phyloP scores from a whole-genome alignment of 2,888 invertebrate genomes.

The Ennomos fuscantarius region DNA sequence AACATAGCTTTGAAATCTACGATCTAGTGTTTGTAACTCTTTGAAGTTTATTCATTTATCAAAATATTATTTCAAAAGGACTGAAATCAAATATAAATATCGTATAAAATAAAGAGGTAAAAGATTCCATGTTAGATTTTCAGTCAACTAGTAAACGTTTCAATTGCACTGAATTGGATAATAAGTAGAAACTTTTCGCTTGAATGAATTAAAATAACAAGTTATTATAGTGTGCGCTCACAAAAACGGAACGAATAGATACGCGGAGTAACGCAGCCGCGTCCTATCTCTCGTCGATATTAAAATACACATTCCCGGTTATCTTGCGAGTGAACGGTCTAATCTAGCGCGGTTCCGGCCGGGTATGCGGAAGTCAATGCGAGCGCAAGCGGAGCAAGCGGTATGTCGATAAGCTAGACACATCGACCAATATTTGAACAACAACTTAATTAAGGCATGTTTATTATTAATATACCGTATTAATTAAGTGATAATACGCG shows the following conservation, averaged over 20 bases:
- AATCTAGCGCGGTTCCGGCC: conserved; percentile 38
- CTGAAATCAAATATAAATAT: too few relatives aligned
- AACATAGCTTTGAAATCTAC: background rate
- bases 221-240: background rate
- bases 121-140: too few relatives aligned
- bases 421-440: conserved; percentile 27
- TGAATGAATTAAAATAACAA: conserved; percentile 3
- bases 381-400: conserved; percentile 25
- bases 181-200: background rate
- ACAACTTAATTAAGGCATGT: conserved; percentile 14
- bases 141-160: background rate
- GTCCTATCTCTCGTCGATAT: conserved; percentile 26
- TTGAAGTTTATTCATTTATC: too few relatives aligned
- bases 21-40: too few relatives aligned
- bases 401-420: conserved; percentile 33
- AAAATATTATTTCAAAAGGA: too few relatives aligned
- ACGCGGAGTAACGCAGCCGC: conserved; percentile 4
- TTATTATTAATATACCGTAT: conserved; percentile 7
- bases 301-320: conserved; percentile 26
- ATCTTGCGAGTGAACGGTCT: conserved; percentile 24
- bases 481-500: conserved; percentile 13
- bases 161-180: background rate
- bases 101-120: too few relatives aligned
- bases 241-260: background rate
- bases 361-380: conserved; percentile 35